phyloP scores from a whole-genome alignment of 2,113 vertebrate species.

The Lates calcarifer region DNA sequence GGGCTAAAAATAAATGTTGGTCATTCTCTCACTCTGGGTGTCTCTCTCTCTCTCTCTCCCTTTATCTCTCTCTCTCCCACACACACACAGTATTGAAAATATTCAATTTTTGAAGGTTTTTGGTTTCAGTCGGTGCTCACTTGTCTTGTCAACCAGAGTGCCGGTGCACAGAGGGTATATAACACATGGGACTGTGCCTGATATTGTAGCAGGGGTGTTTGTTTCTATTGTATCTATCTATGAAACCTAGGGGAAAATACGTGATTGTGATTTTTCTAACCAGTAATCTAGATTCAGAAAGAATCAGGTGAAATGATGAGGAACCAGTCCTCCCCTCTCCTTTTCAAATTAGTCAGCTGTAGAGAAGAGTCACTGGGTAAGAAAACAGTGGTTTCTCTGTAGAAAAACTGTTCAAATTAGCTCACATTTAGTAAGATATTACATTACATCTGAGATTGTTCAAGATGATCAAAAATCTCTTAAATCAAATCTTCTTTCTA shows the following conservation, averaged over 20 bases:
- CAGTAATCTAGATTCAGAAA: no score
- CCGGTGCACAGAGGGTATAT: not conserved
- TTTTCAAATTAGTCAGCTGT: not conserved
- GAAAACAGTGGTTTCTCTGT: not conserved
- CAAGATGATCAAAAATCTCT: not conserved
- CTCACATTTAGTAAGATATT: not conserved
- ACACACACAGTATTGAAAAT: slow-evolving; percentile 28
- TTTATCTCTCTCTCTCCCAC: slow-evolving; percentile 6
- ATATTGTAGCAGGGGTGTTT: not conserved
- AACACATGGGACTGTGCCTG: not conserved
- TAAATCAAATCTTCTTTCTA: not conserved
- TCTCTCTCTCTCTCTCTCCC: slow-evolving; percentile 27
- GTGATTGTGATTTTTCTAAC: no score
- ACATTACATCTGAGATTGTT: not conserved
- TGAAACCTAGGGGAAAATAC: not conserved
- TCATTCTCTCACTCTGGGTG: slow-evolving; percentile 61
- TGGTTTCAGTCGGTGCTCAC: slow-evolving; percentile 39
- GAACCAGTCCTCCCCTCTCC: not conserved
- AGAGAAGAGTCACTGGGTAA: not conserved
- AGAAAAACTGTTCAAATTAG: not conserved
- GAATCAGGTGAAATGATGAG: not conserved
- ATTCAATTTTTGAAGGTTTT: slow-evolving; percentile 39
- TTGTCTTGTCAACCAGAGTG: slow-evolving; percentile 28
- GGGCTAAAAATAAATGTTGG: slow-evolving; percentile 82
- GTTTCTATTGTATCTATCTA: not conserved